Evolutionary conservation across 1,140 invertebrate genomes (phyloP).

Genomic region (Lutraria rhynchaena): DNA sequence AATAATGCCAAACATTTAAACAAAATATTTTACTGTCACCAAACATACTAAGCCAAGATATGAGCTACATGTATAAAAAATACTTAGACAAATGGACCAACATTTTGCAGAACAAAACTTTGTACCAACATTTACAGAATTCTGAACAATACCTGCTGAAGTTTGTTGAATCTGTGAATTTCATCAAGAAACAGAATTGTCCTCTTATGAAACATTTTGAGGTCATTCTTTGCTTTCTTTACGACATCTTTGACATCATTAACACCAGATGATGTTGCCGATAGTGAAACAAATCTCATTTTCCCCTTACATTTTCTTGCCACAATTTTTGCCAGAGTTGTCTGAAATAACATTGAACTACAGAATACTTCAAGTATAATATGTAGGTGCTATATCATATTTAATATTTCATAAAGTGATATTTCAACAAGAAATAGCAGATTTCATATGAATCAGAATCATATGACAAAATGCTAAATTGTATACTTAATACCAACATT

Average conservation of each 20-base stretch:
- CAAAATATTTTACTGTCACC: too few relatives aligned
- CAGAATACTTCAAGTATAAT: background rate
- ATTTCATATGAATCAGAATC: too few relatives aligned
- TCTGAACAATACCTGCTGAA: slow-evolving; percentile 87
- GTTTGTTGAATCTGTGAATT: slow-evolving; percentile 94
- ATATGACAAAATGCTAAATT: too few relatives aligned
- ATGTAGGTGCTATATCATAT: background rate
- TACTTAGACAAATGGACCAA: too few relatives aligned
- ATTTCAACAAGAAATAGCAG: background rate
- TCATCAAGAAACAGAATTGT: slow-evolving; percentile 94
- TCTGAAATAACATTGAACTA: slow-evolving; percentile 79
- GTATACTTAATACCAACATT: too few relatives aligned
- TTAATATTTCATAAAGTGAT: background rate
- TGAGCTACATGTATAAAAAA: too few relatives aligned
- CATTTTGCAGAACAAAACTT: too few relatives aligned
- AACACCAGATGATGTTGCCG: slow-evolving; percentile 89
- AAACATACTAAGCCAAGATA: too few relatives aligned
- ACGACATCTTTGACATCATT: slow-evolving; percentile 90
- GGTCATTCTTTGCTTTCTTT: slow-evolving; percentile 89
- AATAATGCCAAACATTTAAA: too few relatives aligned
- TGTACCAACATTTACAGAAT: too few relatives aligned
- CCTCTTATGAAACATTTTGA: slow-evolving; percentile 85
- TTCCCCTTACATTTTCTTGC: slow-evolving; percentile 86
- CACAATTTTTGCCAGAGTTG: slow-evolving; percentile 90
- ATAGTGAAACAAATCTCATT: slow-evolving; percentile 87